Evolutionary conservation across 2,888 invertebrate species (phyloP).

Genomic region (Pheosia gnoma): DNA sequence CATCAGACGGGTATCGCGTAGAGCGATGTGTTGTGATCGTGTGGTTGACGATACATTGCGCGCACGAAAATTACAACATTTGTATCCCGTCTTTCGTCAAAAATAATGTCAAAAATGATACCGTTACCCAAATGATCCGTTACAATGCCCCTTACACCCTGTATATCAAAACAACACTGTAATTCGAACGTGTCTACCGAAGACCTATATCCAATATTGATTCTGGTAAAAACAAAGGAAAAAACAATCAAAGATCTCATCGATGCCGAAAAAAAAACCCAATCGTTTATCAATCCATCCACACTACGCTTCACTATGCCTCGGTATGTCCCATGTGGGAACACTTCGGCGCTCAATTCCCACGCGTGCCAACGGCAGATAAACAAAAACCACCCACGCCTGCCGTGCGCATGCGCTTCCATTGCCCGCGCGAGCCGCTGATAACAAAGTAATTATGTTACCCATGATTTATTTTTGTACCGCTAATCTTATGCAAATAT

Average conservation of each 20-base stretch:
- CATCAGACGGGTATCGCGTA: no score
- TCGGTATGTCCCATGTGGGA: constrained; percentile 56
- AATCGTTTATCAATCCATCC: constrained; percentile 19
- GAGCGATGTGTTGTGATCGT: no score
- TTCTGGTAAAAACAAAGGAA: background rate
- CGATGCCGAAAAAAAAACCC: constrained; percentile 17
- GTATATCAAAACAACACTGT: no score
- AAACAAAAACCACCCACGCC: constrained; percentile 69
- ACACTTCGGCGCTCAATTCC: constrained; percentile 59
- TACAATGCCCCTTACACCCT: no score
- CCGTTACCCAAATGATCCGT: no score
- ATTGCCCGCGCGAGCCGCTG: constrained; percentile 53
- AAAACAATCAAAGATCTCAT: constrained; percentile 1
- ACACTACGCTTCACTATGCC: constrained; percentile 17
- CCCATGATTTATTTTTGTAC: constrained; percentile 11
- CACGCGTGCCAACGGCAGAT: constrained; percentile 68
- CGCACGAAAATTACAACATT: no score
- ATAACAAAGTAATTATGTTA: constrained; percentile 64
- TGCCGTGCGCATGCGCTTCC: constrained; percentile 52
- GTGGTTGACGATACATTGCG: no score
- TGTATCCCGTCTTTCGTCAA: no score
- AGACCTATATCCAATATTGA: background rate
- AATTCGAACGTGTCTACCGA: no score
- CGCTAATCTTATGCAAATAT: constrained; percentile 5
- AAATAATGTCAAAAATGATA: no score